Conservation (phyloP, 2,113 vertebrate species). For the Sceloporus tristichus region DNA sequence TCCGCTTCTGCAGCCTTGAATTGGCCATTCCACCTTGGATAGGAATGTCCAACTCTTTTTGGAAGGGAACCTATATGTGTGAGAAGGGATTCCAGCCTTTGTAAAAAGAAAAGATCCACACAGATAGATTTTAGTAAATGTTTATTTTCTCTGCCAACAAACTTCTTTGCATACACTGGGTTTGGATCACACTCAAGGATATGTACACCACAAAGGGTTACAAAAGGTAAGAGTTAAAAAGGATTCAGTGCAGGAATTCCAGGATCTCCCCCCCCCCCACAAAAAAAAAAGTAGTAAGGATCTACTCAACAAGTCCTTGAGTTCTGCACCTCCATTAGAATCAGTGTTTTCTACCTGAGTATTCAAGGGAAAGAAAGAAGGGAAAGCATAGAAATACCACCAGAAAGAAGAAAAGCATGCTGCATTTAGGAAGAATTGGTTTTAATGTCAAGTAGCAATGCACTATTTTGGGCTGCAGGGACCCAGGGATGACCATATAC, state of each 20-base stretch:
- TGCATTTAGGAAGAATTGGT: background rate
- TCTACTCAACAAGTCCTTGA: background rate
- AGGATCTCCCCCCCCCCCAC: too few relatives aligned
- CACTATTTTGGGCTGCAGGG: too few relatives aligned
- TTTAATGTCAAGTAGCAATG: background rate
- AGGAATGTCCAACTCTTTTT: too few relatives aligned
- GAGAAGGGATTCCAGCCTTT: too few relatives aligned
- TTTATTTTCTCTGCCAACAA: constrained; percentile 1
- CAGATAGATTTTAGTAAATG: background rate
- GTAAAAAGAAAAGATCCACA: background rate
- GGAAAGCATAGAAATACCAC: background rate
- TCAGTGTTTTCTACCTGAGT: background rate
- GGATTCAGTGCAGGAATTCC: background rate
- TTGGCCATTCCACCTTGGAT: too few relatives aligned
- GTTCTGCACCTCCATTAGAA: background rate
- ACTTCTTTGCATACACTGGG: background rate
- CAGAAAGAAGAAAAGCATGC: background rate
- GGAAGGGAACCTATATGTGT: too few relatives aligned
- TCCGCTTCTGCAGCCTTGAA: too few relatives aligned
- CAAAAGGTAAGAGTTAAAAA: background rate
- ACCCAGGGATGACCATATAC: too few relatives aligned
- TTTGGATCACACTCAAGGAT: constrained; percentile 1
- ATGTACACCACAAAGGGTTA: background rate
- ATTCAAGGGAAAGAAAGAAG: background rate
- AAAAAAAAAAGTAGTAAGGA: too few relatives aligned